Percentiles rank a stretch among this genome's conserved stretches.
These are phyloP conservation scores for Hylaeus anthracinus DNA, from an alignment of 1,140 invertebrate genomes.

Conservation along the genomic window DNA sequence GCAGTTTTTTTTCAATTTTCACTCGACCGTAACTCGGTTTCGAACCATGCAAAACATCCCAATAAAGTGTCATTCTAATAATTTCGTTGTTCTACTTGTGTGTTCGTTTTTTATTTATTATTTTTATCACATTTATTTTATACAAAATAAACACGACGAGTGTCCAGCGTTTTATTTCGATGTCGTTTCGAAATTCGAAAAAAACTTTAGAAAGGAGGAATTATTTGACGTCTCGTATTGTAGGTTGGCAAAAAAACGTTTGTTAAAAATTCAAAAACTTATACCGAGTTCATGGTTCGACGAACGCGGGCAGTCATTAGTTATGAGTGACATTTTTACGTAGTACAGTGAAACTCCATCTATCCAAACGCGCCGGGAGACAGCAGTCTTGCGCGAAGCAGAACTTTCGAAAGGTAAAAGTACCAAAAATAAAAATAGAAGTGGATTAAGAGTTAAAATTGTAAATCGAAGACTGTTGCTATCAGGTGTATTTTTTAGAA, in stretches of 20 bases:
- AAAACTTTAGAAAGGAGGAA: too few relatives aligned
- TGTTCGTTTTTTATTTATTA: neutral
- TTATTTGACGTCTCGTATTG: too few relatives aligned
- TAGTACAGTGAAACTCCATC: slow-evolving; percentile 6
- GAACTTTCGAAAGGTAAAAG: neutral
- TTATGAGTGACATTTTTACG: slow-evolving; percentile 1
- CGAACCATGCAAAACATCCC: slow-evolving; percentile 6
- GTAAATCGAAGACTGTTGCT: neutral
- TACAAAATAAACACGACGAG: too few relatives aligned
- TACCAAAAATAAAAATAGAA: neutral
- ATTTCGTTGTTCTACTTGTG: neutral
- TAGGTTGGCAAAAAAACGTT: too few relatives aligned
- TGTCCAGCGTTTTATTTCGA: too few relatives aligned
- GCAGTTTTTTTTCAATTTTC: slow-evolving; percentile 7
- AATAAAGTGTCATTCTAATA: neutral
- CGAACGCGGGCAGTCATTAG: neutral
- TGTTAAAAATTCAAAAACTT: neutral
- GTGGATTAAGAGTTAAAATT: neutral
- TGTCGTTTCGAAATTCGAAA: too few relatives aligned
- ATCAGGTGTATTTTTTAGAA: neutral
- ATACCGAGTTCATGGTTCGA: too few relatives aligned
- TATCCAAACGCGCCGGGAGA: neutral
- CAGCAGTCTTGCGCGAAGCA: neutral
- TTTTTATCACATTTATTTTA: too few relatives aligned
- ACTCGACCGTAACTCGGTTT: neutral